These are phyloP conservation scores for Tapirus terrestris DNA, from an alignment of 2,113 vertebrate species.

Conservation along the genomic window DNA sequence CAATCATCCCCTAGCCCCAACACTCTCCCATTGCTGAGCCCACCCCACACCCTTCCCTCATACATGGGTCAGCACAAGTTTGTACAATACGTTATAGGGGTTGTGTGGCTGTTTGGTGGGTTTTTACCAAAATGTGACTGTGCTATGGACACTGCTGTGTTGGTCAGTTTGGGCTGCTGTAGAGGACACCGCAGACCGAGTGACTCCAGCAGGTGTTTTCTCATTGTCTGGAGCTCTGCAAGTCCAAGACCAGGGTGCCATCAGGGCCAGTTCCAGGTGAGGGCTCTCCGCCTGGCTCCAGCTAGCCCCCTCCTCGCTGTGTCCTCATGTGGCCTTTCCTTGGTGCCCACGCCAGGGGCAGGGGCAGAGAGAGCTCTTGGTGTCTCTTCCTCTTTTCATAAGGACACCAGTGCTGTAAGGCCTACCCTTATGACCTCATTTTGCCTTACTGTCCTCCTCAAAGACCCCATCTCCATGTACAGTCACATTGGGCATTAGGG, in stretches of 20 bases:
- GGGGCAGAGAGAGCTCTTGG: neutral
- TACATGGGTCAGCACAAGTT: too few species aligned
- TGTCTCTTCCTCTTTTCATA: neutral
- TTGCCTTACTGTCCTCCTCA: neutral
- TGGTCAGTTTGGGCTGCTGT: fast-evolving
- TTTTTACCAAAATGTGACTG: neutral
- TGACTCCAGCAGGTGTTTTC: neutral
- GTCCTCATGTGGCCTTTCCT: neutral
- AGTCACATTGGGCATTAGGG: too few species aligned
- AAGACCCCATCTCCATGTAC: neutral
- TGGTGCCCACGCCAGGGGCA: fast-evolving
- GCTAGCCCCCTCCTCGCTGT: fast-evolving
- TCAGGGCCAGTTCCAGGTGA: too few species aligned
- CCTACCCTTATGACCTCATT: neutral
- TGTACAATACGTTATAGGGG: neutral
- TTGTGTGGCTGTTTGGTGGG: neutral
- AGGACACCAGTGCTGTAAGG: neutral
- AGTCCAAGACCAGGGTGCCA: neutral
- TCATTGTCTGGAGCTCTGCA: neutral
- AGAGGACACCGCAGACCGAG: too few species aligned
- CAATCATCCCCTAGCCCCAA: too few species aligned
- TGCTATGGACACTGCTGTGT: fast-evolving
- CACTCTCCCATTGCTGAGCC: neutral
- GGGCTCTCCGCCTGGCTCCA: neutral
- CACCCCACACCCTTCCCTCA: neutral